Base-by-base conservation (phyloP, 2,113 vertebrate species). In the Saguinus midas region DNA sequence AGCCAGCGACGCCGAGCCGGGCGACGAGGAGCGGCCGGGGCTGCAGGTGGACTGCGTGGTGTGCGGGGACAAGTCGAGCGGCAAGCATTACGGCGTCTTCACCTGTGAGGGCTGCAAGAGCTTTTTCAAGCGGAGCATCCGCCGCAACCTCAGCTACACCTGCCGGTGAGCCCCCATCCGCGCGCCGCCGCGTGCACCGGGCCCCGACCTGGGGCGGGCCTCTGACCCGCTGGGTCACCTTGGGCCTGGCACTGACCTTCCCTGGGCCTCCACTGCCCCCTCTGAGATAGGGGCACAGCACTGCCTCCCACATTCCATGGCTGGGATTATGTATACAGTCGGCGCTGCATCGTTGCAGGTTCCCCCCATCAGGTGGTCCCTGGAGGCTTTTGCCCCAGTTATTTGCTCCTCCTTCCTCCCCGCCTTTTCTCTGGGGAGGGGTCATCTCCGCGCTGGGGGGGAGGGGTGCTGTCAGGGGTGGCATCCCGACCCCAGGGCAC, bases 81-180 rank as follows among this genome's bases (percentile, higher is more conserved):
- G 99, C 66, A 99, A 99, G 23, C 99, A 99, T 93, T 99, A 99
- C 96, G 99, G 99, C 0, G 99, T 99, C 70, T 99, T 99, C 98
- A 99, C 99, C 93, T 99, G 99, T 91, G 99, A 99, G 90, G 99
- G 99, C 87, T 99, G 99, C 99, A 99, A 99, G 98, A 99, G 99
- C 98, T 99, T 99, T 98, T 99, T 99, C 98, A 99, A 99, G 98
- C 98, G 99, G 84, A 99, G 99, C 98, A 99, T 99, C 91, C 98
- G 99, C 10, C 98, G 99, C 64, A 99, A 99, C 98, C 99, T 99
- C 91, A 99, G 99, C 98, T 99, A 99, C 98, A 99, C 99, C 84
- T 99, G 99, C 99, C 99, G 99, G 99, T 99, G 97, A 98, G 97
- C 58, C 96, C 96, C 84, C 3, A 7, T 48, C 35, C 12, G 76